Evolutionary conservation across 1,140 invertebrate genomes (phyloP).

Genomic region (Drosophila serrata): DNA sequence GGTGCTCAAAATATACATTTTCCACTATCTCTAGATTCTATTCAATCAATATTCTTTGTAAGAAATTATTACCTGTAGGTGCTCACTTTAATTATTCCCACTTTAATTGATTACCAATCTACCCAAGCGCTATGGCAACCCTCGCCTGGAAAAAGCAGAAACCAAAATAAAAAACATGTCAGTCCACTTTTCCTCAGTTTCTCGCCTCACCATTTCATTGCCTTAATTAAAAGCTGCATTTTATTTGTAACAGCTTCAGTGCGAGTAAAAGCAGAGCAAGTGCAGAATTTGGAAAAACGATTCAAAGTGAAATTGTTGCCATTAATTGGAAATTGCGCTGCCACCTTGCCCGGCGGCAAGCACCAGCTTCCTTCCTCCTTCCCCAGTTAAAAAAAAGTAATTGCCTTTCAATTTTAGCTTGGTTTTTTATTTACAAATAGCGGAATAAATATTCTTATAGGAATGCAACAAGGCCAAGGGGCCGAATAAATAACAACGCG

Average conservation of each 20-base stretch:
- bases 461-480: slow-evolving; percentile 60
- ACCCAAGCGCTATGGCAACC: slow-evolving; percentile 15
- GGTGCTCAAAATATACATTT: neutral
- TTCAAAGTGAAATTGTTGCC: slow-evolving; percentile 70
- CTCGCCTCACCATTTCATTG: slow-evolving; percentile 74
- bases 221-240: slow-evolving; percentile 81
- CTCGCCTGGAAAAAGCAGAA: slow-evolving; percentile 61
- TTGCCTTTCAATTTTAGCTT: slow-evolving; percentile 49
- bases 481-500: slow-evolving; percentile 64
- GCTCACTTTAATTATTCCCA: neutral
- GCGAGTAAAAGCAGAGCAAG: slow-evolving; percentile 54
- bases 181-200: slow-evolving; percentile 79
- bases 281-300: slow-evolving; percentile 66
- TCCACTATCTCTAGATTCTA: neutral
- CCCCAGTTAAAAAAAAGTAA: neutral
- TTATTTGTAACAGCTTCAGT: slow-evolving; percentile 71
- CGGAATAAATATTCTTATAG: slow-evolving; percentile 80
- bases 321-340: slow-evolving; percentile 61
- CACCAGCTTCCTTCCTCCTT: slow-evolving; percentile 9
- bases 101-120: slow-evolving; percentile 23
- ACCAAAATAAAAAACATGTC: slow-evolving; percentile 54
- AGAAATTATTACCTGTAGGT: neutral
- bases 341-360: neutral
- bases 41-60: neutral
- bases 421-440: slow-evolving; percentile 76